phyloP scores from a whole-genome alignment of 2,113 vertebrate genomes.

The Otis tarda region DNA sequence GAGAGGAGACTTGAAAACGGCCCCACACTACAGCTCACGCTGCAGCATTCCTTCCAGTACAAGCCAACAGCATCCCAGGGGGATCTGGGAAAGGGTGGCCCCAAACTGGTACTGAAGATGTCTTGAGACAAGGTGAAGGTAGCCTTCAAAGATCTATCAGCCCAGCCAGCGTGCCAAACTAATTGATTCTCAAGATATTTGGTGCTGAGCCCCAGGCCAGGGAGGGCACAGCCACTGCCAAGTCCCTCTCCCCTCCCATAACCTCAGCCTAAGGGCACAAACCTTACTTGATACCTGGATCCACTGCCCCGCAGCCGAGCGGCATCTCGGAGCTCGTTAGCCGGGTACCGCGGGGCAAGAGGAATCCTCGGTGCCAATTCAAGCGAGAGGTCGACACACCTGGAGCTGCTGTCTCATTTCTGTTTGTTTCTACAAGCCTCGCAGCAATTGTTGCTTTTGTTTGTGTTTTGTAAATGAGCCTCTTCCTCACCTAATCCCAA shows the following conservation, averaged over 20 bases:
- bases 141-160: not conserved
- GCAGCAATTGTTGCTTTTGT: not conserved
- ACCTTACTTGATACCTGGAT: not conserved
- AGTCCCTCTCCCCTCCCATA: not conserved
- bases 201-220: not conserved
- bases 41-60: not conserved
- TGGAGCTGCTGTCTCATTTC: not conserved
- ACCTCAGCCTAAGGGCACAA: not conserved
- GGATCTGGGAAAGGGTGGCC: not conserved
- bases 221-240: accelerated
- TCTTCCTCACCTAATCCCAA: not conserved
- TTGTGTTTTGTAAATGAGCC: not conserved
- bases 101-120: not conserved
- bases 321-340: not conserved
- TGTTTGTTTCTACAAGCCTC: not conserved
- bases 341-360: not conserved
- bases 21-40: not conserved
- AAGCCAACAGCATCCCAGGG: not conserved
- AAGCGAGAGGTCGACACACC: accelerated
- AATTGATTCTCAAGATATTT: not conserved
- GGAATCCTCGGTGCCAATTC: not conserved
- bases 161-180: not conserved
- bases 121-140: not conserved
- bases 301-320: not conserved
- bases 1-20: not conserved